A percentile compares a stretch with the other conserved stretches of the same genome.
These are phyloP conservation scores for Pyxicephalus adspersus DNA, from an alignment of 2,113 vertebrate genomes.

Conservation along the genomic window DNA sequence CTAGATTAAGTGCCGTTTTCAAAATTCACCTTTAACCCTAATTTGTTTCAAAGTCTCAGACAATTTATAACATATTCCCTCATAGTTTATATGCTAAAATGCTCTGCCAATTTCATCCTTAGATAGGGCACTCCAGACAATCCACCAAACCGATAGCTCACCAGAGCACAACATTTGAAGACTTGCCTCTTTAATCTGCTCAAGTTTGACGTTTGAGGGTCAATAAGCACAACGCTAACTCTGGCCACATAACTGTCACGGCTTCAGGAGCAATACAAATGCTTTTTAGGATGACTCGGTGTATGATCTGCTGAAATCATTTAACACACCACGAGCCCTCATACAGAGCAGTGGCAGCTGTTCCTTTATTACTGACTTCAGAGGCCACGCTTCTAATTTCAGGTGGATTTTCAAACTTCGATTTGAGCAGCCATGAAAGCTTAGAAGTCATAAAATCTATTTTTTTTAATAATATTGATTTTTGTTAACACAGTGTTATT, in stretches of 20 bases:
- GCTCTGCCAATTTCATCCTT: too few relatives aligned
- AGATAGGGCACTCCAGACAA: conserved; percentile 23
- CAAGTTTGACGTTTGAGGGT: conserved; percentile 59
- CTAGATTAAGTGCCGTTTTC: too few relatives aligned
- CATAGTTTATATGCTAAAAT: too few relatives aligned
- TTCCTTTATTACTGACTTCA: conserved; percentile 17
- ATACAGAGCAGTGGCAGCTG: conserved; percentile 51
- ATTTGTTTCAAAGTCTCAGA: too few relatives aligned
- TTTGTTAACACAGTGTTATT: background rate
- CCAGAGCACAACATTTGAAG: conserved; percentile 62
- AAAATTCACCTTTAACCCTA: too few relatives aligned
- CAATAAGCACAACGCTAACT: conserved; percentile 63
- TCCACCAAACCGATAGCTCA: conserved; percentile 62
- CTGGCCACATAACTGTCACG: conserved; percentile 58
- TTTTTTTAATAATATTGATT: background rate
- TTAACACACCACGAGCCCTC: conserved; percentile 66
- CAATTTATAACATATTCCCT: too few relatives aligned
- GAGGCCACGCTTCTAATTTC: background rate
- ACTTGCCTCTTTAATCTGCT: conserved; percentile 59
- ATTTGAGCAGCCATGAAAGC: background rate
- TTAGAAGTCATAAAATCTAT: background rate
- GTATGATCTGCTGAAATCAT: conserved; percentile 59
- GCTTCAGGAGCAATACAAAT: conserved; percentile 64
- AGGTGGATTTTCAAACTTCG: background rate
- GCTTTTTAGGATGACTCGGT: conserved; percentile 60